These are phyloP conservation scores for Mesochorus sp. DNA, from an alignment of 2,888 invertebrate species.

Conservation along the genomic window DNA sequence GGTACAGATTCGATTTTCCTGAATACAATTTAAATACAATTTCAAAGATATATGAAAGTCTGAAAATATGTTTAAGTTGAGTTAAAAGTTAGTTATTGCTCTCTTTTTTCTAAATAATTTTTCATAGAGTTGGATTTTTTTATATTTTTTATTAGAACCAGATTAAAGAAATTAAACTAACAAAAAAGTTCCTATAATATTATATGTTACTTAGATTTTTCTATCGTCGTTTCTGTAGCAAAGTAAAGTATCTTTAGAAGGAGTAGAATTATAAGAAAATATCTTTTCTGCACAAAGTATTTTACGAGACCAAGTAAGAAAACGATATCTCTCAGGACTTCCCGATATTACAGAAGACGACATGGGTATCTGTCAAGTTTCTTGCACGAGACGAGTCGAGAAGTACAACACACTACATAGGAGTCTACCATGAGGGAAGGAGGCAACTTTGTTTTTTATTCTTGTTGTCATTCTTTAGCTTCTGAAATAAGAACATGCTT, in stretches of 20 bases:
- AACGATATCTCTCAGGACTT: conserved; percentile 37
- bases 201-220: background rate
- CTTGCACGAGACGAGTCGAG: conserved; percentile 22
- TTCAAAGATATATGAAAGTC: background rate
- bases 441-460: conserved; percentile 8
- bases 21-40: conserved; percentile 7
- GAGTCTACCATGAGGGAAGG: background rate
- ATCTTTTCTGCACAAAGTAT: conserved; percentile 2
- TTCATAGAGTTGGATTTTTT: no score
- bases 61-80: no score
- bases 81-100: no score
- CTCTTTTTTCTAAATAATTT: no score
- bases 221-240: background rate
- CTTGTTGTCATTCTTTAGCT: background rate
- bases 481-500: background rate
- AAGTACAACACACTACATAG: background rate
- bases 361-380: conserved; percentile 44
- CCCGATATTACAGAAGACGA: conserved; percentile 33
- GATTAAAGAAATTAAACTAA: no score
- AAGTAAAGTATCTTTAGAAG: background rate
- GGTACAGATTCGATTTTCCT: conserved; percentile 30
- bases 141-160: background rate
- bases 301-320: conserved; percentile 4
- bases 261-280: background rate
- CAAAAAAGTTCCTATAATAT: background rate